Evolutionary conservation across 2,888 invertebrate species (phyloP).

Genomic region (Machimus atricapillus): DNA sequence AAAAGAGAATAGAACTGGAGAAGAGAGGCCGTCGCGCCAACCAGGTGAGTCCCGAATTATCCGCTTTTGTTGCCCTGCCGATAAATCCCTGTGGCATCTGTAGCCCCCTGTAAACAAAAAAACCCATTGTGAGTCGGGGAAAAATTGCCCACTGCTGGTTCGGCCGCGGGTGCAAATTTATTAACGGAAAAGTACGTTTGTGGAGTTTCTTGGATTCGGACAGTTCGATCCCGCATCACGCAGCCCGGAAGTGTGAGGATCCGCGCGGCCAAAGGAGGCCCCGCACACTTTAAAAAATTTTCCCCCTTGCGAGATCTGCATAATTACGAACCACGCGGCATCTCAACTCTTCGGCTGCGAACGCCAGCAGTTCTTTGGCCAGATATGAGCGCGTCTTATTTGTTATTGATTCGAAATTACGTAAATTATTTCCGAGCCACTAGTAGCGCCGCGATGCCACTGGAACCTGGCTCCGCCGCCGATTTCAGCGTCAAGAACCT

Average conservation of each 20-base stretch:
- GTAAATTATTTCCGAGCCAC: conserved; percentile 39
- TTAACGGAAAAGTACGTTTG: conserved; percentile 21
- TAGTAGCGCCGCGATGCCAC: conserved; percentile 14
- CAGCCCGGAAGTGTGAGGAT: not conserved
- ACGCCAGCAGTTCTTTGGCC: not conserved
- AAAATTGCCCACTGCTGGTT: conserved; percentile 2
- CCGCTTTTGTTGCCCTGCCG: not conserved
- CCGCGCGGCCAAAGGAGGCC: not conserved
- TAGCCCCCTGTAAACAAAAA: conserved; percentile 37
- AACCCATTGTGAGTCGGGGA: conserved; percentile 11
- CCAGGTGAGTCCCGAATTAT: conserved; percentile 73
- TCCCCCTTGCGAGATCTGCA: not conserved
- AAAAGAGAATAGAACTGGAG: conserved; percentile 94
- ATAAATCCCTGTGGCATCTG: conserved; percentile 21
- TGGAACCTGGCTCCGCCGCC: not conserved
- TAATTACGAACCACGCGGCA: conserved; percentile 39
- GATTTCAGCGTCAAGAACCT: not conserved
- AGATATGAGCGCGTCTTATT: conserved; percentile 40
- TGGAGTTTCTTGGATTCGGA: not conserved
- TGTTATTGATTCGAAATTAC: conserved; percentile 46
- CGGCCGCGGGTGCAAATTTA: not conserved
- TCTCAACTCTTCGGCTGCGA: not conserved
- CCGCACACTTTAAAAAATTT: not conserved
- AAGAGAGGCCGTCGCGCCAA: conserved; percentile 88
- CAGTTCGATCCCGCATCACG: not conserved